phyloP scores from a whole-genome alignment of 2,888 invertebrate genomes.

The Drosophila rubida region DNA sequence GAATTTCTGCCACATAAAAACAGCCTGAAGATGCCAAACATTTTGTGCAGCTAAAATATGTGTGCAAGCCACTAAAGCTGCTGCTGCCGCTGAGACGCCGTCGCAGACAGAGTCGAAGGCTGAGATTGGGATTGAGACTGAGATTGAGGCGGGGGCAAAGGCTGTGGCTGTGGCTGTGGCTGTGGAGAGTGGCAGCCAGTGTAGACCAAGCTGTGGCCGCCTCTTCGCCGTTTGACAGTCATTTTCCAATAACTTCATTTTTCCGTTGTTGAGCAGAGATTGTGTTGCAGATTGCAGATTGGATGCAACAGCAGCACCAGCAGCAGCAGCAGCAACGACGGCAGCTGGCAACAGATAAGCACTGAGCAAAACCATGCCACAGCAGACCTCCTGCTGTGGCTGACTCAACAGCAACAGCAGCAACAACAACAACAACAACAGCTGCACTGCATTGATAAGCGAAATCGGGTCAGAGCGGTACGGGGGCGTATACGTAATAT shows the following conservation, averaged over 20 bases:
- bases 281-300: slow-evolving; percentile 78
- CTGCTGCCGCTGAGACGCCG: not conserved
- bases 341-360: slow-evolving; percentile 52
- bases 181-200: slow-evolving; percentile 8
- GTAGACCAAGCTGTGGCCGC: slow-evolving; percentile 30
- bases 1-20: slow-evolving; percentile 53
- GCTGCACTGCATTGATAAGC: slow-evolving; percentile 72
- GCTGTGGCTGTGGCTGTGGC: slow-evolving; percentile 1
- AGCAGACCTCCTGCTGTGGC: slow-evolving; percentile 40
- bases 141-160: too few relatives aligned
- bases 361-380: slow-evolving; percentile 8
- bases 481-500: slow-evolving; percentile 55
- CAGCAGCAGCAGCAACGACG: slow-evolving; percentile 48
- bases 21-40: slow-evolving; percentile 74
- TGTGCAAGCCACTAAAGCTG: slow-evolving; percentile 23
- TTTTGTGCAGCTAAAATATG: slow-evolving; percentile 62
- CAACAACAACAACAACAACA: slow-evolving; percentile 39
- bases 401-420: slow-evolving; percentile 33
- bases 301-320: slow-evolving; percentile 61
- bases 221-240: slow-evolving; percentile 61
- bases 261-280: slow-evolving; percentile 79
- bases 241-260: slow-evolving; percentile 79
- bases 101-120: not conserved
- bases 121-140: not conserved
- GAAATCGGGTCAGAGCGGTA: slow-evolving; percentile 66